These are phyloP conservation scores for Baccha elongata DNA, from an alignment of 2,888 invertebrate genomes.

Conservation along the genomic window DNA sequence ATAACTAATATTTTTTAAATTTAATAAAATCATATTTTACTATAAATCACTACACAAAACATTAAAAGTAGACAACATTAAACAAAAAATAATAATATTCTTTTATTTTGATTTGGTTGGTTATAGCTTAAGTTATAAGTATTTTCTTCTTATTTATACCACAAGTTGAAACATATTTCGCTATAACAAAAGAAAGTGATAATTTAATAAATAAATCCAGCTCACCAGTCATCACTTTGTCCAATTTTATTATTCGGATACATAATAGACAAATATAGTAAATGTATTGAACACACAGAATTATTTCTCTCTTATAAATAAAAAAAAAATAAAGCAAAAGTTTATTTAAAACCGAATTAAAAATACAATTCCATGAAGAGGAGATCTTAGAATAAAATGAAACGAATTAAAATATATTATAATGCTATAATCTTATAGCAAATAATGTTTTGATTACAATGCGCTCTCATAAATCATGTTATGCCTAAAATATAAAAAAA, in stretches of 20 bases:
- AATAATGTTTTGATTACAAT: conserved; percentile 43
- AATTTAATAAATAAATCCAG: conserved; percentile 35
- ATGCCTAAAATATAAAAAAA: conserved; percentile 39
- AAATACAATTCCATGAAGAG: conserved; percentile 23
- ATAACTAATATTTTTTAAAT: conserved; percentile 4
- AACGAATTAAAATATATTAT: conserved; percentile 35
- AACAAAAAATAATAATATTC: not conserved
- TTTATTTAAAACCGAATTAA: conserved; percentile 19
- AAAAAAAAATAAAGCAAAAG: conserved; percentile 28
- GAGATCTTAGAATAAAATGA: conserved; percentile 55
- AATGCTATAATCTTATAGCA: conserved; percentile 44
- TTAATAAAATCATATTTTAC: conserved; percentile 16
- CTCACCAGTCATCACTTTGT: conserved; percentile 64
- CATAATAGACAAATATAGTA: conserved; percentile 16
- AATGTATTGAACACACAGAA: conserved; percentile 51
- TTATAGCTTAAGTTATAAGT: not conserved
- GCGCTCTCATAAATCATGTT: conserved; percentile 42
- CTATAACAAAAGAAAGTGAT: conserved; percentile 26
- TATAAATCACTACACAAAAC: not conserved
- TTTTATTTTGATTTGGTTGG: not conserved
- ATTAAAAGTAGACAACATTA: not conserved
- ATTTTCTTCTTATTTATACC: too few species aligned
- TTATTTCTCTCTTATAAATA: conserved; percentile 39
- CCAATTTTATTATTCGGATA: conserved; percentile 54
- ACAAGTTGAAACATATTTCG: conserved; percentile 28